A percentile compares a stretch with the other conserved stretches of the same genome.
Evolutionary conservation across 2,888 invertebrate genomes (phyloP).

Genomic region (Teinopalpus imperialis): DNA sequence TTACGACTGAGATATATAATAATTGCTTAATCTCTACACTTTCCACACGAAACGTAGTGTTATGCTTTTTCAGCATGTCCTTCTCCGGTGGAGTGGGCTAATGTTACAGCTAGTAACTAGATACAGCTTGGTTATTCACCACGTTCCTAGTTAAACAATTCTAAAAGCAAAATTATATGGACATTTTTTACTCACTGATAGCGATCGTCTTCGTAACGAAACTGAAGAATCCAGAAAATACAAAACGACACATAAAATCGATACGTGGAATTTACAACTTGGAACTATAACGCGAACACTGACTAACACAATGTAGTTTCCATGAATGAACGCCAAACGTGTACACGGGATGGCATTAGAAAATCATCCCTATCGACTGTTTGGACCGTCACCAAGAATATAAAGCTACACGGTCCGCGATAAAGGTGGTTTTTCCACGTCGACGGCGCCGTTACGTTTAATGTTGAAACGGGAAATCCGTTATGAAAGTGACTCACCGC

Average conservation of each 20-base stretch:
- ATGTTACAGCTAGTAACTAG: too few species aligned
- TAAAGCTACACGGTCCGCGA: neutral
- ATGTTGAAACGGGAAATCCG: constrained; percentile 18
- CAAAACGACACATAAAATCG: constrained; percentile 31
- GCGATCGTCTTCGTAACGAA: constrained; percentile 25
- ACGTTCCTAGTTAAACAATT: neutral
- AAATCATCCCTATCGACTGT: constrained; percentile 15
- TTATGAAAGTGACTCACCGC: constrained; percentile 17
- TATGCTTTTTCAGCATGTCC: too few species aligned
- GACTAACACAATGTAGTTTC: constrained; percentile 9
- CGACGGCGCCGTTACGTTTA: constrained; percentile 5
- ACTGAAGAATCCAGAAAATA: constrained; percentile 25
- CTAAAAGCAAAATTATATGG: too few species aligned
- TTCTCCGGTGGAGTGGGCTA: too few species aligned
- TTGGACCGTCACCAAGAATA: constrained; percentile 21
- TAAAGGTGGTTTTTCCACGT: constrained; percentile 12
- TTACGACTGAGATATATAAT: too few species aligned
- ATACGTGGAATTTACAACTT: constrained; percentile 7
- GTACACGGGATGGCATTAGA: neutral
- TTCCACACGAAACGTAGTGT: too few species aligned
- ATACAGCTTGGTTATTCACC: too few species aligned
- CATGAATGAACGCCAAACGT: constrained; percentile 14
- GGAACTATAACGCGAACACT: neutral
- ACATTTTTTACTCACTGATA: constrained; percentile 26
- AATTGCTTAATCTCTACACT: too few species aligned